Evolutionary conservation across 1,140 invertebrate genomes (phyloP).

Genomic region (Anadara kagoshimensis): DNA sequence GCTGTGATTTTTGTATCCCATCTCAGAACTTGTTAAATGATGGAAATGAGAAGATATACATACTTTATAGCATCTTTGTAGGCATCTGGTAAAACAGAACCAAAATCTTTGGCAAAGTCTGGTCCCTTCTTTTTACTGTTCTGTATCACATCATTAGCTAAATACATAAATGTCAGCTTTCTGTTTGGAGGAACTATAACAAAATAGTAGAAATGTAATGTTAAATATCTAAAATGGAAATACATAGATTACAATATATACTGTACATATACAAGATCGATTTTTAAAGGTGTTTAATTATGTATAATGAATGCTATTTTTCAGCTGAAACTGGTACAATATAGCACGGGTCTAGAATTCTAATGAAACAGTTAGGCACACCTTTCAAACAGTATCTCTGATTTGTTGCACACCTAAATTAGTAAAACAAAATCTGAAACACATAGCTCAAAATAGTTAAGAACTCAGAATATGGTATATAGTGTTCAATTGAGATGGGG

Average conservation of each 20-base stretch:
- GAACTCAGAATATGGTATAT: too few relatives aligned
- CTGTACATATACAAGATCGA: not conserved
- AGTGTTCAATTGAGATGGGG: too few relatives aligned
- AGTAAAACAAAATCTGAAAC: too few relatives aligned
- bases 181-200: constrained; percentile 87
- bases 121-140: constrained; percentile 98
- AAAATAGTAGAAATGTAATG: constrained; percentile 36
- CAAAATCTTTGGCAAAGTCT: constrained; percentile 87
- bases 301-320: not conserved
- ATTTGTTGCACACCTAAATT: too few relatives aligned
- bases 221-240: not conserved
- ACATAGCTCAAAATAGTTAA: too few relatives aligned
- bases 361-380: too few relatives aligned
- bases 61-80: constrained; percentile 66
- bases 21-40: too few relatives aligned
- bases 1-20: too few relatives aligned
- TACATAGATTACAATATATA: not conserved
- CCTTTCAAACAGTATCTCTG: too few relatives aligned
- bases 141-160: constrained; percentile 97
- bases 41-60: constrained; percentile 2
- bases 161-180: constrained; percentile 95
- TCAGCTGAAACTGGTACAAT: too few relatives aligned
- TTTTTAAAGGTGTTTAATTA: not conserved
- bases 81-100: constrained; percentile 70
- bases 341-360: too few relatives aligned